Evolutionary conservation across 2,888 invertebrate species (phyloP).

Genomic region (Eugnorisma glareosa): DNA sequence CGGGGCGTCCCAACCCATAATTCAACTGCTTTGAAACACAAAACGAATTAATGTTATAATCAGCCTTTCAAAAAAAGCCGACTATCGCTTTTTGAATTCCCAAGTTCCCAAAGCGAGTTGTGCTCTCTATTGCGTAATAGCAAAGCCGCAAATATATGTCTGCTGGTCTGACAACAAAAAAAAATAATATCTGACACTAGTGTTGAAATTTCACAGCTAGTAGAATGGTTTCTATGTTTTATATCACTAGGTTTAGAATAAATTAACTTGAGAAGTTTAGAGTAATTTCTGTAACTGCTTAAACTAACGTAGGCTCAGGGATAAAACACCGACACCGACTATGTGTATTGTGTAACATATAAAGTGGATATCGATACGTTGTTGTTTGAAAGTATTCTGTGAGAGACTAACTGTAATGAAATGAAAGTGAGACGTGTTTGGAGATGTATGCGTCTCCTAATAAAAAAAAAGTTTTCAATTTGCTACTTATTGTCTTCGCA

Average conservation of each 20-base stretch:
- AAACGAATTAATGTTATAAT: background rate
- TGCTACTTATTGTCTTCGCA: background rate
- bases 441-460: background rate
- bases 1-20: background rate
- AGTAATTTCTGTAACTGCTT: conserved; percentile 10
- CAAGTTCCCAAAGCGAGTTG: background rate
- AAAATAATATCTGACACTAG: conserved; percentile 24
- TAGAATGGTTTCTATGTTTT: background rate
- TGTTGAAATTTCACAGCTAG: conserved; percentile 19
- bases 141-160: conserved; percentile 26
- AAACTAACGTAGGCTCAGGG: background rate
- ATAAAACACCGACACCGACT: conserved; percentile 13
- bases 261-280: conserved; percentile 24
- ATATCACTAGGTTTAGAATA: conserved; percentile 2
- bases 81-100: background rate
- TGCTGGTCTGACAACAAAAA: conserved; percentile 5
- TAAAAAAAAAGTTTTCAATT: background rate
- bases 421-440: background rate
- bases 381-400: background rate
- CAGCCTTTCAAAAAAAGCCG: background rate
- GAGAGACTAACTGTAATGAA: background rate
- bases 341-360: background rate
- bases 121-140: background rate
- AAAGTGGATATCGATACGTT: background rate
- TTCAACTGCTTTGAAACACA: background rate